A percentile compares a stretch with the other conserved stretches of the same genome.
Evolutionary conservation across 2,888 invertebrate species (phyloP).

Genomic region (Notocelia uddmanniana): DNA sequence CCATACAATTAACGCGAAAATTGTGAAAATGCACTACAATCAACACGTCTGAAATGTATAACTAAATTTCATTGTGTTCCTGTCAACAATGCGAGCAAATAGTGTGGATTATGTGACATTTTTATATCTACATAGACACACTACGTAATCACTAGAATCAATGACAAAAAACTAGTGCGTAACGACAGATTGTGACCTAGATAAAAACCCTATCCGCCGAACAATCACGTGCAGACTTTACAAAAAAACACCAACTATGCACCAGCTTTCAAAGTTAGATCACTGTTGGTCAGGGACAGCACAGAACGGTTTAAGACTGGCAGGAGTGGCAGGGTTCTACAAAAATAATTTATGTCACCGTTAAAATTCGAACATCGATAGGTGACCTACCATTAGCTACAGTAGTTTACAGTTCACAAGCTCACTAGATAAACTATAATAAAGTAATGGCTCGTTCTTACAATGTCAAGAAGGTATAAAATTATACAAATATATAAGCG

Average conservation of each 20-base stretch:
- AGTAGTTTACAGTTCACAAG: no score
- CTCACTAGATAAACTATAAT: no score
- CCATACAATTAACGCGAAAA: background rate
- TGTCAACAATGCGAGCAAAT: background rate
- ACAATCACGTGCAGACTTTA: background rate
- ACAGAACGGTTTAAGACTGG: background rate
- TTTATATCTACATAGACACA: background rate
- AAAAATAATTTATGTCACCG: background rate
- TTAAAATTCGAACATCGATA: no score
- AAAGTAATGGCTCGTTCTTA: no score
- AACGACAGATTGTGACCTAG: constrained; percentile 5
- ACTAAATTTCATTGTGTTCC: background rate
- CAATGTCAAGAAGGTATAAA: no score
- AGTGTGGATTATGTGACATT: background rate
- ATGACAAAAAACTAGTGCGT: constrained; percentile 1
- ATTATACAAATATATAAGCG: no score
- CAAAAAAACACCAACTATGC: background rate
- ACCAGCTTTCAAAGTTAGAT: background rate
- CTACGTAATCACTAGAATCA: background rate
- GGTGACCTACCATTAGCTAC: no score
- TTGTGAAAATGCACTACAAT: background rate
- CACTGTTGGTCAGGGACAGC: background rate
- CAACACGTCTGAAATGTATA: background rate
- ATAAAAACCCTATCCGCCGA: background rate
- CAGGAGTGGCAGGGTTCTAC: background rate